Percentiles rank a stretch among this genome's conserved stretches.
phyloP scores from a whole-genome alignment of 1,140 invertebrate species.

The Drosophila oshimai region DNA sequence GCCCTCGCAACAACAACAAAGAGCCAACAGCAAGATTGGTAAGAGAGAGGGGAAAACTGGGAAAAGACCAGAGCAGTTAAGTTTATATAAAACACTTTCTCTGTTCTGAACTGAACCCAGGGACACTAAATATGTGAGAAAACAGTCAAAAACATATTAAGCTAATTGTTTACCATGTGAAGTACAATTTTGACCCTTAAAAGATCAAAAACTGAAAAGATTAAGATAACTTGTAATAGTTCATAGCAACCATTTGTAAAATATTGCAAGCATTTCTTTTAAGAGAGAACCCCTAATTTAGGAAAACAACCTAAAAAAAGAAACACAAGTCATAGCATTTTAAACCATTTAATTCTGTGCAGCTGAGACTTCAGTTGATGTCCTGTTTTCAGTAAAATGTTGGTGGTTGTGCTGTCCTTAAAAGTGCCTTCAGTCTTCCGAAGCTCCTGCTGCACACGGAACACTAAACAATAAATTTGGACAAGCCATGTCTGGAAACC shows the following conservation, averaged over 20 bases:
- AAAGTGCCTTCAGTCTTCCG: not conserved
- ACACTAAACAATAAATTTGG: constrained; percentile 21
- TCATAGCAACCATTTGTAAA: too few relatives aligned
- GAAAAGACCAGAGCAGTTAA: constrained; percentile 11
- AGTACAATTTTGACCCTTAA: too few relatives aligned
- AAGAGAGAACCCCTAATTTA: too few relatives aligned
- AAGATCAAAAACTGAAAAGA: too few relatives aligned
- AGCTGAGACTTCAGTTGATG: not conserved
- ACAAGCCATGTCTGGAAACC: not conserved
- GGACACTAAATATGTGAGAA: constrained; percentile 41
- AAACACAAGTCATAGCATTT: not conserved
- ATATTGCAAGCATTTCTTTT: too few relatives aligned
- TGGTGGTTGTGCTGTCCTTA: not conserved
- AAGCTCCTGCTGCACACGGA: not conserved
- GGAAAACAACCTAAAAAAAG: not conserved
- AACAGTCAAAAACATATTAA: not conserved
- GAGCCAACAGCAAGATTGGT: not conserved
- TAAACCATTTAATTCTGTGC: constrained; percentile 11
- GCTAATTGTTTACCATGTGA: too few relatives aligned
- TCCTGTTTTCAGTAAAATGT: not conserved
- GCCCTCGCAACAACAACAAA: constrained; percentile 31
- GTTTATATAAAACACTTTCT: constrained; percentile 51
- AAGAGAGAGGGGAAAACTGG: too few relatives aligned
- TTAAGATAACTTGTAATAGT: too few relatives aligned
- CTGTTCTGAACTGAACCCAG: constrained; percentile 62